Evolutionary conservation across 2,888 invertebrate genomes (phyloP).

Genomic region (Drosophila maculinotata): DNA sequence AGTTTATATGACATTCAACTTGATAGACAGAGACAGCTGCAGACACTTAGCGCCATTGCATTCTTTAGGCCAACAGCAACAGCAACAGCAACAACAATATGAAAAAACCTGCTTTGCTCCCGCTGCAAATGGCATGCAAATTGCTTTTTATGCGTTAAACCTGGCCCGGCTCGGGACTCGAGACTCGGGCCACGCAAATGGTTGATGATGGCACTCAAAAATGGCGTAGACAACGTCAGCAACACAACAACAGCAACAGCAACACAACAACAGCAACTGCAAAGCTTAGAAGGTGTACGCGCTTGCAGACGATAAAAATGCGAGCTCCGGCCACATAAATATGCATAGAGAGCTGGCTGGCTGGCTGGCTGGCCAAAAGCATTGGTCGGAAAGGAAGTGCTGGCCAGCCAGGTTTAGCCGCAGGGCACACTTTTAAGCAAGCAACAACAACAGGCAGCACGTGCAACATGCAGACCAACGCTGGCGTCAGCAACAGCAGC

Average conservation of each 20-base stretch:
- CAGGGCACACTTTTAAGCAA: slow-evolving; percentile 76
- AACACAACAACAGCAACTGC: slow-evolving; percentile 25
- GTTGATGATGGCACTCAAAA: slow-evolving; percentile 79
- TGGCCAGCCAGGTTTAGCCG: slow-evolving; percentile 73
- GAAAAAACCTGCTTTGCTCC: slow-evolving; percentile 68
- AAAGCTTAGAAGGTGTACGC: slow-evolving; percentile 66
- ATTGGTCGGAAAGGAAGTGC: slow-evolving; percentile 58
- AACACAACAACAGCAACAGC: slow-evolving; percentile 17
- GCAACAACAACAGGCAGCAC: slow-evolving; percentile 52
- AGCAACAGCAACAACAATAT: slow-evolving; percentile 8
- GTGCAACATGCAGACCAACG: slow-evolving; percentile 67
- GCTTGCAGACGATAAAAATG: slow-evolving; percentile 65
- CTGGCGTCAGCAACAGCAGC: slow-evolving; percentile 71
- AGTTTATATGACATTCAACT: slow-evolving; percentile 44
- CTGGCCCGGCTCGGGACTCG: slow-evolving; percentile 27
- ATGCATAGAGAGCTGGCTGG: slow-evolving; percentile 66
- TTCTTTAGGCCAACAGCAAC: slow-evolving; percentile 56
- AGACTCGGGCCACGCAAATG: slow-evolving; percentile 56
- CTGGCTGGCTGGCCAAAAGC: slow-evolving; percentile 29
- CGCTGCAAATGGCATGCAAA: slow-evolving; percentile 78
- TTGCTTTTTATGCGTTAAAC: slow-evolving; percentile 79
- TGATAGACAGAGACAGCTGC: slow-evolving; percentile 49
- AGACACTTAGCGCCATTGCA: slow-evolving; percentile 72
- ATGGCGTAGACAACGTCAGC: slow-evolving; percentile 68
- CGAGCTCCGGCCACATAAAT: slow-evolving; percentile 69